These are phyloP conservation scores for Osmerus eperlanus DNA, from an alignment of 2,113 vertebrate species.

Conservation along the genomic window DNA sequence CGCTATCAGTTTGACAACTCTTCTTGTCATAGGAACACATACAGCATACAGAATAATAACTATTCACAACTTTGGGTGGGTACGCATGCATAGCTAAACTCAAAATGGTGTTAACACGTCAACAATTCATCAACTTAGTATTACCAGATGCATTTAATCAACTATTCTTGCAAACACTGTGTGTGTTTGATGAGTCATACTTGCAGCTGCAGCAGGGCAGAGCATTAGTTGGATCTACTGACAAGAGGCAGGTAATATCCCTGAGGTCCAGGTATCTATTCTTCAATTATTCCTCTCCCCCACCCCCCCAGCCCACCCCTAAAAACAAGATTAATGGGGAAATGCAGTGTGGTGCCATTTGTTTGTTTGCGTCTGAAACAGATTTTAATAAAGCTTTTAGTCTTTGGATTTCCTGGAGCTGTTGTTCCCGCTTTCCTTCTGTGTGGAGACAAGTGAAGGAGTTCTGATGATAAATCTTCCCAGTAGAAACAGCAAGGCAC, in stretches of 20 bases:
- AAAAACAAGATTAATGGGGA: not conserved
- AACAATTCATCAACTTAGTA: slow-evolving; percentile 56
- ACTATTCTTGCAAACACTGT: slow-evolving; percentile 38
- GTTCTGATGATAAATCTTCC: slow-evolving; percentile 32
- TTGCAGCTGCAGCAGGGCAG: slow-evolving; percentile 48
- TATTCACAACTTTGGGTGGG: not conserved
- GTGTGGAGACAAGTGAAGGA: slow-evolving; percentile 31
- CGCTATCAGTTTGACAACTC: slow-evolving; percentile 9
- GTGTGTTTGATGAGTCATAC: slow-evolving; percentile 28
- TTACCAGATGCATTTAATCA: slow-evolving; percentile 57
- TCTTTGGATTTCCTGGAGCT: not conserved
- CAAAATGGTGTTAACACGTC: slow-evolving; percentile 35
- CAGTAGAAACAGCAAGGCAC: slow-evolving; percentile 29
- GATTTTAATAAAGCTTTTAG: slow-evolving; percentile 1
- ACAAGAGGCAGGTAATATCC: no score
- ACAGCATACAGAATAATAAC: slow-evolving; percentile 17
- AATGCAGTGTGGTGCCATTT: not conserved
- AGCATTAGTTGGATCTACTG: no score
- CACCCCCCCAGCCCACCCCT: not conserved
- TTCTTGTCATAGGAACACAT: slow-evolving; percentile 17
- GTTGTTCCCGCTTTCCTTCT: slow-evolving; percentile 1
- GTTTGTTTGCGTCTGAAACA: not conserved
- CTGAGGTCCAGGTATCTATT: no score
- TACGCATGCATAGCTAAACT: slow-evolving; percentile 12
- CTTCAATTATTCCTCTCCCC: no score